Base-by-base conservation (phyloP, 2,113 vertebrate genomes). In the Xenotilapia leptura region DNA sequence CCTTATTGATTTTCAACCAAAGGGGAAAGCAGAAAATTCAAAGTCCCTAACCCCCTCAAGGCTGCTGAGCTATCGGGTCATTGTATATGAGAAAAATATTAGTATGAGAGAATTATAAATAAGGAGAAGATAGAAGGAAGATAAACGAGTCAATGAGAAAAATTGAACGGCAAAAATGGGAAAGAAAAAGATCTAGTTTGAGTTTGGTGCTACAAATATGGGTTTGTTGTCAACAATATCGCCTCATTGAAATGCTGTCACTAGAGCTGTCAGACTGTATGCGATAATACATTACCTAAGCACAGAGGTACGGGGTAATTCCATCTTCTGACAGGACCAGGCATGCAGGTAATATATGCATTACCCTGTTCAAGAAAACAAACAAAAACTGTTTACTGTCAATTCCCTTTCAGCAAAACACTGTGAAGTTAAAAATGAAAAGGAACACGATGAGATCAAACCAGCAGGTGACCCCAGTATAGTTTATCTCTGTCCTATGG, bases 311-410 rank as follows among this genome's bases (percentile, higher is more conserved):
- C 97, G 0, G 98, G 98, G 68, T 99, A 98, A 97, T 99, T 99
- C 98, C 98, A 99, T 95, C 98, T 98, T 96, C 98, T 97, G 79
- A 99, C 98, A 11, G 98, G 98, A 85, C 98, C 98, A 90, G 98
- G 98, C 98, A 99, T 99, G 94, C 98, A 99, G 12, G 98, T 99
- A 92, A 99, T 99, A 86, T 98, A 97, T 90, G 97, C 97, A 94
- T 98, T 98, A 68, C 98, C 98, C 98, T 99, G 92, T 93, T 87
- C 85, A 87, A 87, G 45, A 79, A 93, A 86, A 83, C 38, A 92
- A 75, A 93, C 55, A 92, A 87, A 90, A 84, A 81, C 79, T 91
- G 84, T 51, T 55, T 45, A 58, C 62, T 87, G 47, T 77, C 73
- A 51, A 89, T 5, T 49, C n/a, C 26, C 53, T 65, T 21, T 33